phyloP scores from a whole-genome alignment of 2,113 vertebrate genomes.

The Xerus inauris region DNA sequence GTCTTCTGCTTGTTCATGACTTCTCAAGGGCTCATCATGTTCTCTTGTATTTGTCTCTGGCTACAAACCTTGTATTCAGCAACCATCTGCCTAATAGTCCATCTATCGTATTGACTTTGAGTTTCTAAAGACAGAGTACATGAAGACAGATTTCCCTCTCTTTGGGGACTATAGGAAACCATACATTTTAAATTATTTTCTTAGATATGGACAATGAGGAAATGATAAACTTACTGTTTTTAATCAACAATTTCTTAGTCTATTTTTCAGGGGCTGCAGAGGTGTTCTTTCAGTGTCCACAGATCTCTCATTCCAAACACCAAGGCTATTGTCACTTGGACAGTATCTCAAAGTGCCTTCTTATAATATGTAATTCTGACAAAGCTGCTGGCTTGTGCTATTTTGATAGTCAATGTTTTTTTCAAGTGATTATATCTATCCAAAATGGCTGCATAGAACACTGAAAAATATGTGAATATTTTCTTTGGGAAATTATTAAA shows the following conservation, averaged over 20 bases:
- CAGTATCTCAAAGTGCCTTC: neutral
- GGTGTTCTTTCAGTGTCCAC: neutral
- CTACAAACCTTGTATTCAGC: neutral
- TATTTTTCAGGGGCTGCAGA: neutral
- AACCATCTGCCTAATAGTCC: neutral
- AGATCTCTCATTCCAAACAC: neutral
- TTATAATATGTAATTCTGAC: neutral
- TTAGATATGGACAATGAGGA: neutral
- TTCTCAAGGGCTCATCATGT: neutral
- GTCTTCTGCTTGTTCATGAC: neutral
- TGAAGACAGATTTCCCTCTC: neutral
- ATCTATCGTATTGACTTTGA: neutral
- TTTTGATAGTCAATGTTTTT: neutral
- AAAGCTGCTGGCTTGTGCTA: neutral
- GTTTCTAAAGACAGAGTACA: neutral
- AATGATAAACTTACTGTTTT: neutral
- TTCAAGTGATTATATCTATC: neutral
- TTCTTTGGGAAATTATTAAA: constrained; percentile 52
- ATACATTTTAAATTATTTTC: neutral
- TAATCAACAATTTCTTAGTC: neutral
- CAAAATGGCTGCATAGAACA: neutral
- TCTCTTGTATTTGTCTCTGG: neutral
- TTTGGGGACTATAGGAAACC: neutral
- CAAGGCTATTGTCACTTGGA: neutral
- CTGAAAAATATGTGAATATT: constrained; percentile 25